Evolutionary conservation across 2,888 invertebrate genomes (phyloP).

Genomic region (Ophion costatus): DNA sequence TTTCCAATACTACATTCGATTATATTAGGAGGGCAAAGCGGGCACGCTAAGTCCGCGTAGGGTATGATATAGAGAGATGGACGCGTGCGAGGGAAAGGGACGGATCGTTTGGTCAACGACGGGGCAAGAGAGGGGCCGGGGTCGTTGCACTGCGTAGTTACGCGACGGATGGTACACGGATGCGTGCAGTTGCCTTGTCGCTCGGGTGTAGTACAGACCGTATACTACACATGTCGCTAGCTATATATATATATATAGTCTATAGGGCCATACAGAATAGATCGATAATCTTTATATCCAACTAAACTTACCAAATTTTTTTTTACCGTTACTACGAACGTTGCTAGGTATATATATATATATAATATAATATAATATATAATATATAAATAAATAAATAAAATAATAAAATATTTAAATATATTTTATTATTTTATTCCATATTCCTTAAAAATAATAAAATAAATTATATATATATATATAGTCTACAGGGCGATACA

Average conservation of each 20-base stretch:
- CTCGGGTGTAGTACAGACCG: constrained; percentile 56
- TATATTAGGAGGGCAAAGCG: constrained; percentile 5
- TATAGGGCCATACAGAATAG: not conserved
- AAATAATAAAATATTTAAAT: too few species aligned
- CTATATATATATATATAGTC: constrained; percentile 37
- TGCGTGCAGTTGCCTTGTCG: constrained; percentile 71
- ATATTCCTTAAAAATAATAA: too few species aligned
- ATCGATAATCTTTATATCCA: not conserved
- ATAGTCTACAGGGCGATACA: constrained; percentile 4
- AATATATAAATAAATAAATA: too few species aligned
- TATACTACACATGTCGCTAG: constrained; percentile 25
- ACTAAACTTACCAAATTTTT: too few species aligned
- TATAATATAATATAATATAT: too few species aligned
- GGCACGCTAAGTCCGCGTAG: not conserved
- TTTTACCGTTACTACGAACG: too few species aligned
- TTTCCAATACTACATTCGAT: constrained; percentile 19
- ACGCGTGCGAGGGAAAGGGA: constrained; percentile 7
- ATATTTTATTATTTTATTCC: too few species aligned
- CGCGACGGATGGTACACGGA: constrained; percentile 75
- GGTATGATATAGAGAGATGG: constrained; percentile 41
- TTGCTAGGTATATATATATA: constrained; percentile 1
- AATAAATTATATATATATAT: constrained; percentile 45
- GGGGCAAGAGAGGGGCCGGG: constrained; percentile 69
- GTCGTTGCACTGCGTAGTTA: constrained; percentile 79
- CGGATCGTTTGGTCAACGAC: constrained; percentile 44